A percentile compares a stretch with the other conserved stretches of the same genome.
These are phyloP conservation scores for Protosalanx chinensis DNA, from an alignment of 2,797 vertebrate genomes.

Conservation along the genomic window DNA sequence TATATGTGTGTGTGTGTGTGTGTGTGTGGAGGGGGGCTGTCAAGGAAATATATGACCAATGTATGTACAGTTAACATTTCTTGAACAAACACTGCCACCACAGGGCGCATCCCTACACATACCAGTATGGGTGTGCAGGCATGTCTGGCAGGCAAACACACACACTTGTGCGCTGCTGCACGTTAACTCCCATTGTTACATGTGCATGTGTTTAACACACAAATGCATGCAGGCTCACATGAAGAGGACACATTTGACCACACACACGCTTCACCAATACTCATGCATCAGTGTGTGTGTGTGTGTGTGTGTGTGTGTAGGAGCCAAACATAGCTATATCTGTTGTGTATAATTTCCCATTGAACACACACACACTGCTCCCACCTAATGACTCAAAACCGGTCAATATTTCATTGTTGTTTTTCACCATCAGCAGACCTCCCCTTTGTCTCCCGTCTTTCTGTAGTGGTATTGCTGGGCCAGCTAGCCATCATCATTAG, in stretches of 20 bases:
- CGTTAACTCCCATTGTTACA: no score
- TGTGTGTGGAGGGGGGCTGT: background rate
- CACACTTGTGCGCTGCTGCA: no score
- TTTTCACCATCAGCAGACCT: conserved; percentile 27
- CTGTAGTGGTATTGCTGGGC: conserved; percentile 18
- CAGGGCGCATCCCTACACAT: background rate
- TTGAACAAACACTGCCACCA: no score
- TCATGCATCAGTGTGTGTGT: background rate
- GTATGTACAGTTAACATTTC: no score
- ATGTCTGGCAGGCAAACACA: background rate
- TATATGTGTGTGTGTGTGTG: conserved; percentile 6
- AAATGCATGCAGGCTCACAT: conserved; percentile 11
- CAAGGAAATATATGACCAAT: no score
- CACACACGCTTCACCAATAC: background rate
- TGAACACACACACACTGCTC: conserved; percentile 4
- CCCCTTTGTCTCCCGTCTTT: conserved; percentile 18
- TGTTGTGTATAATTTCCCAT: conserved; percentile 45
- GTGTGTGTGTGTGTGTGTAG: background rate
- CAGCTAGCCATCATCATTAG: conserved; percentile 36
- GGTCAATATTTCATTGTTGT: conserved; percentile 65
- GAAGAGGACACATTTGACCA: background rate
- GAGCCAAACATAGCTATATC: conserved; percentile 61
- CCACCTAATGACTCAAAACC: conserved; percentile 39
- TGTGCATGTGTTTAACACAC: background rate
- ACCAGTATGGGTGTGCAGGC: background rate